Conservation (phyloP, 1,140 invertebrate species). For the Drosophila repletoides region DNA sequence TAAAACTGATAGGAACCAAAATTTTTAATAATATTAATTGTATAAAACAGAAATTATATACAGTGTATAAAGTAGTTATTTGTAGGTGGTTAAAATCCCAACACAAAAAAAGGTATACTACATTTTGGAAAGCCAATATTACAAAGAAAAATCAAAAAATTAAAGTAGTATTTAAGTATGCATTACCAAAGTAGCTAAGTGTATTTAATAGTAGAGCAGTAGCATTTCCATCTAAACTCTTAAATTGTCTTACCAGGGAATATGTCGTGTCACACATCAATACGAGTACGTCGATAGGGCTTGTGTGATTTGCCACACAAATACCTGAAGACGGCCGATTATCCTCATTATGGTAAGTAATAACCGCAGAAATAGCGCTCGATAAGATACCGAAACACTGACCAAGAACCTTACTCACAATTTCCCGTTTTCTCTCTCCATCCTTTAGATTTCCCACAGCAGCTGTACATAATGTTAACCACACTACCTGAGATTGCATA, state of each 20-base stretch:
- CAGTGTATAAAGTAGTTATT: no score
- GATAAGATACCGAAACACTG: conserved; percentile 95
- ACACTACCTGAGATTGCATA: conserved; percentile 87
- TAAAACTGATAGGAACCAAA: no score
- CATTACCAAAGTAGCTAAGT: no score
- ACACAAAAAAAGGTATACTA: no score
- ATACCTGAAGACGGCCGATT: conserved; percentile 93
- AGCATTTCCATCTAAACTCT: conserved; percentile 18
- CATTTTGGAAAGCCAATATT: no score
- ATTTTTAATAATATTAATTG: no score
- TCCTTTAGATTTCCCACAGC: conserved; percentile 92
- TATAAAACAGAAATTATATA: no score
- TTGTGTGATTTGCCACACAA: conserved; percentile 99
- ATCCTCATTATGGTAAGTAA: conserved; percentile 93
- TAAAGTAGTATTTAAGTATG: no score
- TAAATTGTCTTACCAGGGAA: conserved; percentile 91
- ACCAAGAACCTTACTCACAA: conserved; percentile 91
- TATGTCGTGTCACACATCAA: conserved; percentile 99
- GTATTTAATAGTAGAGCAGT: no score
- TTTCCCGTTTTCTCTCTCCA: conserved; percentile 88
- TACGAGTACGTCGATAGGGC: conserved; percentile 98
- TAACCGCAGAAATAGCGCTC: conserved; percentile 93
- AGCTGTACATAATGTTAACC: conserved; percentile 92
- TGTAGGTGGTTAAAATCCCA: no score
- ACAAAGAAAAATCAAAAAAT: no score